Conservation (phyloP, 1,140 invertebrate genomes). For the Drosophila santomea region DNA sequence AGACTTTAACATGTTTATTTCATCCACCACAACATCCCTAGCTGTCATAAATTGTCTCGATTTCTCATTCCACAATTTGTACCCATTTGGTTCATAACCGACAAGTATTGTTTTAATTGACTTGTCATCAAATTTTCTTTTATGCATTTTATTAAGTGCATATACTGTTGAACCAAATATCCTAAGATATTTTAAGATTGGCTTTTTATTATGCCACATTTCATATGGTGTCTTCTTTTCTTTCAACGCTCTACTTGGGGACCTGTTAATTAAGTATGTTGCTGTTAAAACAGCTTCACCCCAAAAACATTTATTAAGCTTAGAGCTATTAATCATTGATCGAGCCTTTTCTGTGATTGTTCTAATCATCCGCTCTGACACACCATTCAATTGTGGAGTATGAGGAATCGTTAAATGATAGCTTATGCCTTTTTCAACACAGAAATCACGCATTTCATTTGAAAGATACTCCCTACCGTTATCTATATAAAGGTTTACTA, state of each 20-base stretch:
- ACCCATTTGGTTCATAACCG: conserved; percentile 1
- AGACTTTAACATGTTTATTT: conserved; percentile 62
- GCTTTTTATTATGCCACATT: conserved; percentile 8
- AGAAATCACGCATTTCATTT: conserved; percentile 42
- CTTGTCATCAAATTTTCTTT: conserved; percentile 1
- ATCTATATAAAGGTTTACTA: neutral
- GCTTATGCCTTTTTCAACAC: conserved; percentile 83
- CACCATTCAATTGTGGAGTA: conserved; percentile 86
- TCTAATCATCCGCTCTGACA: conserved; percentile 85
- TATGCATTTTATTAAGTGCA: neutral
- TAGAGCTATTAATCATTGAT: conserved; percentile 1
- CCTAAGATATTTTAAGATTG: neutral
- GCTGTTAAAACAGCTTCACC: conserved; percentile 29
- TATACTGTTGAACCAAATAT: conserved; percentile 9
- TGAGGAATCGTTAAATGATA: conserved; percentile 80
- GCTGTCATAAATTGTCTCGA: conserved; percentile 38
- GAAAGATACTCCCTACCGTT: conserved; percentile 14
- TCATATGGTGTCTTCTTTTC: neutral
- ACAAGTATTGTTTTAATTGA: conserved; percentile 6
- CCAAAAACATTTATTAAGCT: conserved; percentile 24
- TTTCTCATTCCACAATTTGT: conserved; percentile 36
- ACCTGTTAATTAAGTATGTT: conserved; percentile 6
- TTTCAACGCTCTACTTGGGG: conserved; percentile 4
- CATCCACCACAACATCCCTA: conserved; percentile 64
- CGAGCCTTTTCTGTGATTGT: conserved; percentile 85